Evolutionary conservation across 2,797 vertebrate species (phyloP).

Genomic region (Leptodactylus fallax): DNA sequence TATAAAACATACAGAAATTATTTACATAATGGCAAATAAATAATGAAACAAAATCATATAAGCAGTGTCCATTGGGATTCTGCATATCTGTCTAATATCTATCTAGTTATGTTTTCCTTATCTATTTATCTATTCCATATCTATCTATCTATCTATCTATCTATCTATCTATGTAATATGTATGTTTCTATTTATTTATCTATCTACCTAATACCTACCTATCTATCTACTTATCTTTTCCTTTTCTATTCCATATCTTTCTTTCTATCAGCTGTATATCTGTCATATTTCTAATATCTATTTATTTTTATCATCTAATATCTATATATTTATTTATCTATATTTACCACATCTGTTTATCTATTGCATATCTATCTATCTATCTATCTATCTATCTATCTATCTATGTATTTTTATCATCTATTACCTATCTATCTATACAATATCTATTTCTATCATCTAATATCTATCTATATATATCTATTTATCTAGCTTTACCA

Average conservation of each 20-base stretch:
- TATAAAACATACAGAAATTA: too few relatives aligned
- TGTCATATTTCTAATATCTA: too few relatives aligned
- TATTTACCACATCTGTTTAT: neutral
- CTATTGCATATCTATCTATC: neutral
- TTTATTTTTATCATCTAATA: neutral
- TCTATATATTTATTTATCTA: neutral
- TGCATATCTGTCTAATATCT: too few relatives aligned
- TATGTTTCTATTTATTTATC: neutral
- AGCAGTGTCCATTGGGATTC: too few relatives aligned
- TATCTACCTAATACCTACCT: neutral
- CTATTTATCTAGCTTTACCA: neutral
- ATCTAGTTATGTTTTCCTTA: too few relatives aligned
- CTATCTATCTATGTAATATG: neutral
- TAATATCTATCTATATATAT: neutral
- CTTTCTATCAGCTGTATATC: neutral
- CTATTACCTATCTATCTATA: too few relatives aligned
- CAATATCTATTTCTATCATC: too few relatives aligned
- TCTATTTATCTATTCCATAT: too few relatives aligned
- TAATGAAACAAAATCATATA: too few relatives aligned
- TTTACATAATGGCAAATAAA: too few relatives aligned
- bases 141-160: neutral
- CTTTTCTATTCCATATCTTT: neutral
- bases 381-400: neutral
- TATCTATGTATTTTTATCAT: neutral
- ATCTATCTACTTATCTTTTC: neutral